Percentiles rank a stretch among this genome's conserved stretches.
These are phyloP conservation scores for Cossypha polioptera DNA, from an alignment of 2,797 vertebrate genomes.

Conservation along the genomic window DNA sequence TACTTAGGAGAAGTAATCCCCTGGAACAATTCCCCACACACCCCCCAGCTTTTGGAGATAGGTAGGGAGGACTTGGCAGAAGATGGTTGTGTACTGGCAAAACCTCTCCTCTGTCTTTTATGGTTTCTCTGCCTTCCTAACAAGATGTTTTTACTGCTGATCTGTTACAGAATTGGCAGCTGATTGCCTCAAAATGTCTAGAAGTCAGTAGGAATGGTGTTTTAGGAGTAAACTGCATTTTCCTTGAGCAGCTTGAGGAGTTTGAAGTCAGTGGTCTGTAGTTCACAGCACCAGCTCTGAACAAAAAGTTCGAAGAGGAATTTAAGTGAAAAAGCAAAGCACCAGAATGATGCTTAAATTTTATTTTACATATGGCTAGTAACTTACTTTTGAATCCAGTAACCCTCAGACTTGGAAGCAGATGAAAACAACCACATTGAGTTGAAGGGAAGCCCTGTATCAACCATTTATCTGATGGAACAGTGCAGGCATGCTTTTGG, in stretches of 20 bases:
- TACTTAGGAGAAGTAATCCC: not conserved
- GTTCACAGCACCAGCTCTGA: not conserved
- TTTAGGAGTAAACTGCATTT: conserved; percentile 42
- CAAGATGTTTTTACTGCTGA: conserved; percentile 60
- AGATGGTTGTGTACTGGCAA: conserved; percentile 20
- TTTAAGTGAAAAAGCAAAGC: conserved; percentile 3
- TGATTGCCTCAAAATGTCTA: conserved; percentile 58
- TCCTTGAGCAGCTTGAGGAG: conserved; percentile 37
- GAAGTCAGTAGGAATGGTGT: conserved; percentile 40
- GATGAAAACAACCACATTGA: not conserved
- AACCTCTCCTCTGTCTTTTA: conserved; percentile 12
- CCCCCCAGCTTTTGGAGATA: not conserved
- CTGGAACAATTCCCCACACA: not conserved
- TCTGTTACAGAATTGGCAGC: conserved; percentile 40
- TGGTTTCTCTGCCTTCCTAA: conserved; percentile 56
- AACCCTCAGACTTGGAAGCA: not conserved
- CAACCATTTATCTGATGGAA: not conserved
- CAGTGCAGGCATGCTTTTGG: not conserved
- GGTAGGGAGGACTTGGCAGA: conserved; percentile 56
- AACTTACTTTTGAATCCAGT: not conserved
- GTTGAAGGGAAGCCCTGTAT: conserved; percentile 12
- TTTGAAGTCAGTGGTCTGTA: conserved; percentile 10
- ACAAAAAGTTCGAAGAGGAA: conserved; percentile 37
- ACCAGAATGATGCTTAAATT: not conserved
- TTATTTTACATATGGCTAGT: not conserved